Conservation (phyloP, 2,797 vertebrate genomes). For the Phalloptychus januarius region DNA sequence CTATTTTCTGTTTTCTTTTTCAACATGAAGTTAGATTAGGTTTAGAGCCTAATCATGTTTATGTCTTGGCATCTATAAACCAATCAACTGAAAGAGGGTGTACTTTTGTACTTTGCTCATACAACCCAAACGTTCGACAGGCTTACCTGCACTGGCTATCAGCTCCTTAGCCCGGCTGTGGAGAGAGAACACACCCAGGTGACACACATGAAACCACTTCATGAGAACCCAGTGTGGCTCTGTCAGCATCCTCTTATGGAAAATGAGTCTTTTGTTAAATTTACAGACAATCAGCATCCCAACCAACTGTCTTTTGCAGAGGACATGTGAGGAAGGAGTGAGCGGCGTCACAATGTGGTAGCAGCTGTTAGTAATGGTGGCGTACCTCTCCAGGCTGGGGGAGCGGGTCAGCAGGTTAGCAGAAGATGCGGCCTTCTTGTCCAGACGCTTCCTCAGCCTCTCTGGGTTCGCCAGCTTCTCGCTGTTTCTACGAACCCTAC, state of each 20-base stretch:
- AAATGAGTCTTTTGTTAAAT: slow-evolving; percentile 43
- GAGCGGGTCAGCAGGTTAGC: slow-evolving; percentile 86
- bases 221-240: slow-evolving; percentile 10
- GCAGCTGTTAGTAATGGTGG: slow-evolving; percentile 26
- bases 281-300: slow-evolving; percentile 29
- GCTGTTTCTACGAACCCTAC: slow-evolving; percentile 87
- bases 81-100: not conserved
- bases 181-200: slow-evolving; percentile 47
- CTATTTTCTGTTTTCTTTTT: not conserved
- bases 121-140: not conserved
- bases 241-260: slow-evolving; percentile 21
- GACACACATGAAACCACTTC: slow-evolving; percentile 21
- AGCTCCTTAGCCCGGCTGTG: slow-evolving; percentile 82
- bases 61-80: not conserved
- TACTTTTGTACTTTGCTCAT: too few species aligned
- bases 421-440: slow-evolving; percentile 87
- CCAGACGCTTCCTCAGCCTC: slow-evolving; percentile 83
- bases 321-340: slow-evolving; percentile 43
- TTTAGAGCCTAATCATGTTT: not conserved
- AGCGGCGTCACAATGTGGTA: slow-evolving; percentile 23
- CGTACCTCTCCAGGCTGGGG: slow-evolving; percentile 85
- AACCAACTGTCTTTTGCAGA: slow-evolving; percentile 37
- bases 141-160: slow-evolving; percentile 77
- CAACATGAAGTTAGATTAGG: not conserved
- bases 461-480: slow-evolving; percentile 81